These are phyloP conservation scores for Scaptomyza tumidula DNA, from an alignment of 2,888 invertebrate species.

Conservation along the genomic window DNA sequence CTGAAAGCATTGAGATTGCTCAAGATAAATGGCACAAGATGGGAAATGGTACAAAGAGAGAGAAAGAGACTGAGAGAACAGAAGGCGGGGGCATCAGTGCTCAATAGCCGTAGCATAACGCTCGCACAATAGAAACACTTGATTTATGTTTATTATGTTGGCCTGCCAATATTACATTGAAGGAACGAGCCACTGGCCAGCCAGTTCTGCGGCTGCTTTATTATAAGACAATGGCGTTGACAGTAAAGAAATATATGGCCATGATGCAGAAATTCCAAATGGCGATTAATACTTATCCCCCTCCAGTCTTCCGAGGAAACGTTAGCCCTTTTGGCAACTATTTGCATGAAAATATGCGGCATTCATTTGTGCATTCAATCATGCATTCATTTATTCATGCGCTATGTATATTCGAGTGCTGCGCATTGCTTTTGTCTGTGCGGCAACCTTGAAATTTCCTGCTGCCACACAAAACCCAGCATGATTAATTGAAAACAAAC, in stretches of 20 bases:
- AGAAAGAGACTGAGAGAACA: background rate
- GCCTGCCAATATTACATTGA: conserved; percentile 61
- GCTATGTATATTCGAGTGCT: conserved; percentile 51
- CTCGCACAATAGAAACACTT: conserved; percentile 61
- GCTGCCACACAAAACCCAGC: conserved; percentile 22
- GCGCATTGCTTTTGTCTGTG: conserved; percentile 36
- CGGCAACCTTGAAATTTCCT: conserved; percentile 53
- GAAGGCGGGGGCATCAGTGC: conserved; percentile 10
- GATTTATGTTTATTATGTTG: conserved; percentile 78
- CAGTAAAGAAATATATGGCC: conserved; percentile 67
- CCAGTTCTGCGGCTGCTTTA: conserved; percentile 39
- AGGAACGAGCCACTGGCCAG: conserved; percentile 5
- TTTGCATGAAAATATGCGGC: conserved; percentile 15
- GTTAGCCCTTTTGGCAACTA: conserved; percentile 15
- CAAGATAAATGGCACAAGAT: conserved; percentile 66
- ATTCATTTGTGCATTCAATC: conserved; percentile 59
- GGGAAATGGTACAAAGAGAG: conserved; percentile 19
- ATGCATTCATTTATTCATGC: conserved; percentile 60
- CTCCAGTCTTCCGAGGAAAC: background rate
- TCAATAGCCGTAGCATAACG: conserved; percentile 39
- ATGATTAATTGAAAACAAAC: conserved; percentile 75
- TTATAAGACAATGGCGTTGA: conserved; percentile 72
- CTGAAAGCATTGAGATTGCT: conserved; percentile 50
- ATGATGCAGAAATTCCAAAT: conserved; percentile 45
- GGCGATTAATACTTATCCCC: conserved; percentile 69